phyloP scores from a whole-genome alignment of 1,140 invertebrate species.

The Ylistrum balloti region DNA sequence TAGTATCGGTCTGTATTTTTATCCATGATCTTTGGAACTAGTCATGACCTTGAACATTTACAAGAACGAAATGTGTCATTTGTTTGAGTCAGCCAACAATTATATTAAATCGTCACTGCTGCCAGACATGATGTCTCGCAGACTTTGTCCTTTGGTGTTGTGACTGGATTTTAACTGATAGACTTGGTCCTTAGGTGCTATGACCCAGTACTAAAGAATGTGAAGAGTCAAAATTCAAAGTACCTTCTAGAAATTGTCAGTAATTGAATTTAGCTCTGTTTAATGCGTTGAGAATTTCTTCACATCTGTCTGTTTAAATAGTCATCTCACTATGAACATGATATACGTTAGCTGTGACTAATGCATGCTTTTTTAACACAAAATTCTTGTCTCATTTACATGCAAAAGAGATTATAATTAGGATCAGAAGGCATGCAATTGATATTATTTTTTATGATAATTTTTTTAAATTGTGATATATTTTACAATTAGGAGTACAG shows the following conservation, averaged over 20 bases:
- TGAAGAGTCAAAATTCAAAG: not conserved
- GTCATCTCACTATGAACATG: not conserved
- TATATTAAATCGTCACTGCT: not conserved
- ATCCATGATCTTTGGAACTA: not conserved
- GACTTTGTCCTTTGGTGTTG: not conserved
- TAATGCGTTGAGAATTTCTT: not conserved
- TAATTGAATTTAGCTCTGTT: not conserved
- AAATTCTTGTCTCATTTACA: too few species aligned
- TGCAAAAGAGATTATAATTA: too few species aligned
- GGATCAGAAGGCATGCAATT: too few species aligned
- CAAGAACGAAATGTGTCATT: not conserved
- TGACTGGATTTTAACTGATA: too few species aligned
- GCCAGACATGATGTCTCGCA: not conserved
- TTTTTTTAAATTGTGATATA: too few species aligned
- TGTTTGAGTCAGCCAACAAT: not conserved
- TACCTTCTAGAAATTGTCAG: not conserved
- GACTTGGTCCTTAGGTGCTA: not conserved
- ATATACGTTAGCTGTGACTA: too few species aligned
- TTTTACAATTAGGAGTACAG: too few species aligned
- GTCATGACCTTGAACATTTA: not conserved
- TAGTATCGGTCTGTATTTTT: not conserved
- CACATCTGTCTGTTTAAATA: constrained; percentile 5
- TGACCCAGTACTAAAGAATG: not conserved
- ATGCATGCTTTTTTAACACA: too few species aligned
- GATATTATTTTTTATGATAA: too few species aligned